Conservation (phyloP, 2,113 vertebrate genomes). For the Hemiprocne comata region DNA sequence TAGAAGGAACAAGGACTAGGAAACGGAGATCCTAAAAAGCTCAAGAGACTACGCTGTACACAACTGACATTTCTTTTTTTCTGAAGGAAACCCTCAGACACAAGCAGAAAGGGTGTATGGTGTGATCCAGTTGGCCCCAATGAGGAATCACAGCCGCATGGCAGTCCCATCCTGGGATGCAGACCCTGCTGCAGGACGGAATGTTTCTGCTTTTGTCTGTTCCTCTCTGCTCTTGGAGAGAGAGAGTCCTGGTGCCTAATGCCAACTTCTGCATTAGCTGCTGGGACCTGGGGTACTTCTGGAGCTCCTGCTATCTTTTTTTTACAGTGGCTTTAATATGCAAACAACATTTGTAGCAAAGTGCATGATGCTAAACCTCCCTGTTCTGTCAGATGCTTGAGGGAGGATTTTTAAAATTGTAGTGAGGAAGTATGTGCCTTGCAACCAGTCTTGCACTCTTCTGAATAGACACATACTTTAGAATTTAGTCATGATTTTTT, state of each 20-base stretch:
- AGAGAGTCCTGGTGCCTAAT: background rate
- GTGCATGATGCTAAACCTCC: background rate
- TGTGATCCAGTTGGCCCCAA: background rate
- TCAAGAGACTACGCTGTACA: background rate
- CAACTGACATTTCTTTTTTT: background rate
- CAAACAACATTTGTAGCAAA: background rate
- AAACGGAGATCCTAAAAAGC: background rate
- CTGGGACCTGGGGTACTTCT: background rate
- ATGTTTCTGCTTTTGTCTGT: background rate
- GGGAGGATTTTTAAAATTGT: background rate
- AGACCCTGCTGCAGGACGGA: background rate
- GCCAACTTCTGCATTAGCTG: background rate
- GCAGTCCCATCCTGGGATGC: background rate
- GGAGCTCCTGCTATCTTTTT: background rate
- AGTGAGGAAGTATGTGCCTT: background rate
- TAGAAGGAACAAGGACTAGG: background rate
- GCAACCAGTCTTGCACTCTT: background rate
- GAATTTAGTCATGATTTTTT: background rate
- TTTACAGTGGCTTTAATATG: background rate
- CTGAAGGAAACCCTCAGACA: background rate
- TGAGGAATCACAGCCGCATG: fast-evolving
- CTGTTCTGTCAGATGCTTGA: background rate
- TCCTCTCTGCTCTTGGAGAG: background rate
- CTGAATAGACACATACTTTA: background rate
- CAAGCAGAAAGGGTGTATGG: background rate